These are phyloP conservation scores for Nineta flava DNA, from an alignment of 2,888 invertebrate species.

Conservation along the genomic window DNA sequence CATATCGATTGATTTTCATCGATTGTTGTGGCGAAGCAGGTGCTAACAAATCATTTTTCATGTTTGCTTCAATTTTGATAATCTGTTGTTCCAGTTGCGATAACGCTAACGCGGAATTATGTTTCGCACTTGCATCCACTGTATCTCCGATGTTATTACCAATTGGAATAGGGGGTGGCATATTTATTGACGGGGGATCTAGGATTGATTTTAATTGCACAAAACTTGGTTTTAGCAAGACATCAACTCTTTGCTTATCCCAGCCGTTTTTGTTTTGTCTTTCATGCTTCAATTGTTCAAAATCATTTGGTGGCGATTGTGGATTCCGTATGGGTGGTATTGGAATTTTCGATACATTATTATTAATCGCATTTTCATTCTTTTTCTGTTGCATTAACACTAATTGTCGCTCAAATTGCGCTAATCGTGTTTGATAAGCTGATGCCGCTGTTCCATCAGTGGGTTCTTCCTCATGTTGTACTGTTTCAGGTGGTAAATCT, in stretches of 20 bases:
- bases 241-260: not conserved
- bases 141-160: not conserved
- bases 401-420: not conserved
- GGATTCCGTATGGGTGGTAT: not conserved
- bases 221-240: constrained; percentile 1
- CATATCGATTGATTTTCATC: constrained; percentile 30
- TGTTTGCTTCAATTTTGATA: constrained; percentile 35
- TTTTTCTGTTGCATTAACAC: not conserved
- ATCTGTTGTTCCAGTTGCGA: constrained; percentile 34
- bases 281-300: not conserved
- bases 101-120: constrained; percentile 32
- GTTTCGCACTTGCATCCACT: constrained; percentile 13
- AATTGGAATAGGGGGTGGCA: not conserved
- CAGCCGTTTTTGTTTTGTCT: not conserved
- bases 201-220: constrained; percentile 2
- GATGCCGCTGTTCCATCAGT: not conserved
- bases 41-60: constrained; percentile 22
- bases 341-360: not conserved
- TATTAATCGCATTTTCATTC: not conserved
- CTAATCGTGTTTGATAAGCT: not conserved
- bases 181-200: not conserved
- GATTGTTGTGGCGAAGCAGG: not conserved
- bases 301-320: not conserved
- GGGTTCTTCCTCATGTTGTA: not conserved
- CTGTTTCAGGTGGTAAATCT: not conserved